Evolutionary conservation across 2,888 invertebrate species (phyloP).

Genomic region (Lepidocyrtinus sp.): DNA sequence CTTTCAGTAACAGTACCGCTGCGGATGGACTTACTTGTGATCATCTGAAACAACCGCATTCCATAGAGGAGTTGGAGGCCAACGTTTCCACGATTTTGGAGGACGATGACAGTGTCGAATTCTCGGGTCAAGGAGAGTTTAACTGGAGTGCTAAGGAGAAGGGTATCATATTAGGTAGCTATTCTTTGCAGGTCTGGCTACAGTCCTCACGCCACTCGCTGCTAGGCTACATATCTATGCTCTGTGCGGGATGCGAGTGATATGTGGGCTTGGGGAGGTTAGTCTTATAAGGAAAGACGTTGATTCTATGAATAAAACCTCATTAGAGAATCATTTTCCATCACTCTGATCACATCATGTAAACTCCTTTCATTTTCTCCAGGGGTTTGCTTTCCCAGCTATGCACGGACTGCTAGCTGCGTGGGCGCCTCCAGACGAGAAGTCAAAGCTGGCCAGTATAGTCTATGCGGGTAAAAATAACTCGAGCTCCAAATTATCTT

Average conservation of each 20-base stretch:
- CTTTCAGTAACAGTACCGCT: constrained; percentile 5
- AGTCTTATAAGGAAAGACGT: constrained; percentile 37
- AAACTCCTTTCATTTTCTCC: constrained; percentile 67
- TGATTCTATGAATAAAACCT: not conserved
- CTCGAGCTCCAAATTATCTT: too few species aligned
- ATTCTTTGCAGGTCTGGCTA: constrained; percentile 85
- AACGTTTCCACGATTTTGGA: constrained; percentile 9
- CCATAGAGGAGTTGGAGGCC: not conserved
- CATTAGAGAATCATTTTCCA: not conserved
- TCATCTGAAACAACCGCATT: constrained; percentile 31
- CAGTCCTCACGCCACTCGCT: constrained; percentile 86
- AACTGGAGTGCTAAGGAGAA: constrained; percentile 71
- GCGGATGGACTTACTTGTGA: constrained; percentile 35
- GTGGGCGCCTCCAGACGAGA: constrained; percentile 94
- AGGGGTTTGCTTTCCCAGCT: constrained; percentile 92
- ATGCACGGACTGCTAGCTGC: constrained; percentile 94
- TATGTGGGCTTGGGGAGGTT: constrained; percentile 89
- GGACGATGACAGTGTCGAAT: not conserved
- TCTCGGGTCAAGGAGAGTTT: constrained; percentile 61
- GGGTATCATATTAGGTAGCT: constrained; percentile 73
- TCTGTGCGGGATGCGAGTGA: constrained; percentile 82
- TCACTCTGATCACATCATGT: constrained; percentile 18
- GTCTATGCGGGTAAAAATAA: constrained; percentile 91
- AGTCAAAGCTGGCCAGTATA: constrained; percentile 90
- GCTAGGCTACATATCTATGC: constrained; percentile 79